Evolutionary conservation across 2,888 invertebrate species (phyloP).

Genomic region (Pherbina coryleti): DNA sequence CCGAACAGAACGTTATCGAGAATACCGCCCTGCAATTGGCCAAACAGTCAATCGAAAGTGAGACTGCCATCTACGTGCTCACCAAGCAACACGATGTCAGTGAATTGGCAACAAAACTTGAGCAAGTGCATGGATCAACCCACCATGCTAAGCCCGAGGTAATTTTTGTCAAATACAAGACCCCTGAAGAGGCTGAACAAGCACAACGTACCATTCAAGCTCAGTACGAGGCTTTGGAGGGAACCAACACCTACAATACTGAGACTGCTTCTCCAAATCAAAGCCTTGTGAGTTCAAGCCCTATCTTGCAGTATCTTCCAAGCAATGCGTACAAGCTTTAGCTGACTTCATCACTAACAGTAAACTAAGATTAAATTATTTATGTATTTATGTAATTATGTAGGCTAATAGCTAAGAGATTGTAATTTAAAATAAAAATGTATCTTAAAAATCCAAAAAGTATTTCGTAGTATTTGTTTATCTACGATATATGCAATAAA

Average conservation of each 20-base stretch:
- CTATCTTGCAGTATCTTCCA: constrained; percentile 42
- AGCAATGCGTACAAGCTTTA: constrained; percentile 17
- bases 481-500: too few species aligned
- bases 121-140: constrained; percentile 36
- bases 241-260: constrained; percentile 50
- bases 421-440: not conserved
- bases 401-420: too few species aligned
- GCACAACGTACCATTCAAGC: constrained; percentile 58
- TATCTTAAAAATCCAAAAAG: not conserved
- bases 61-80: constrained; percentile 54
- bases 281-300: constrained; percentile 42
- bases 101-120: constrained; percentile 48
- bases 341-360: not conserved
- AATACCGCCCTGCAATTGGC: constrained; percentile 50
- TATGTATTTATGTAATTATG: not conserved
- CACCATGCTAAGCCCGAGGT: constrained; percentile 56
- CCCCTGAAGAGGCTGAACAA: constrained; percentile 55
- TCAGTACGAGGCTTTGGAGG: constrained; percentile 54
- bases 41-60: constrained; percentile 45
- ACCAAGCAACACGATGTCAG: constrained; percentile 52
- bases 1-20: constrained; percentile 50
- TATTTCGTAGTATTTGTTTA: not conserved
- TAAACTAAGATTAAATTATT: constrained; percentile 15
- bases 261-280: constrained; percentile 50
- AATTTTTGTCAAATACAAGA: constrained; percentile 59